phyloP scores from a whole-genome alignment of 2,113 vertebrate species.

The Dasyprocta punctata region DNA sequence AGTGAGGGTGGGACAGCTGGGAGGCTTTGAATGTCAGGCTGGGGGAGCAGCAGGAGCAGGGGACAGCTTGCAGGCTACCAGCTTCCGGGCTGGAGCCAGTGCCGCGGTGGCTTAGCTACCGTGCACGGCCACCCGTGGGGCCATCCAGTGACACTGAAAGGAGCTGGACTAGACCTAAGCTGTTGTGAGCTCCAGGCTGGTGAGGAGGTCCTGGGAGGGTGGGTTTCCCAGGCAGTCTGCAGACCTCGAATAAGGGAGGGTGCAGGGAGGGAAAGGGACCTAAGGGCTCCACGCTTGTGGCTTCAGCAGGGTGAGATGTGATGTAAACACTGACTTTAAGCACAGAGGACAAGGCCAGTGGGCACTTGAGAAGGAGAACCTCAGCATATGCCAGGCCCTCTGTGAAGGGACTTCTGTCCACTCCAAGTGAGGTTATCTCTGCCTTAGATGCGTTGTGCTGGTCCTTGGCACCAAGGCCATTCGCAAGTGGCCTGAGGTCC shows the following conservation, averaged over 20 bases:
- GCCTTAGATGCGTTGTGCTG: not conserved
- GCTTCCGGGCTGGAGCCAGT: not conserved
- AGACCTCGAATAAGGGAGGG: not conserved
- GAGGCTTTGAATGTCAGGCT: not conserved
- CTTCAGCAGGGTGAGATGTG: not conserved
- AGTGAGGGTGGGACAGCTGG: not conserved
- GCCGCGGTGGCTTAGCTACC: not conserved
- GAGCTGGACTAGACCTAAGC: not conserved
- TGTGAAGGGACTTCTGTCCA: not conserved
- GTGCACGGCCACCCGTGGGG: not conserved
- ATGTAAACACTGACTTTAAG: not conserved
- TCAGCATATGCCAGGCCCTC: not conserved
- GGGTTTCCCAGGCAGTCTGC: not conserved
- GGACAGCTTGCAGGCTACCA: not conserved
- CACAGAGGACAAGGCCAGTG: not conserved
- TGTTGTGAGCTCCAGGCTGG: not conserved
- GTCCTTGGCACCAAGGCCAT: not conserved
- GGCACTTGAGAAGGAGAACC: not conserved
- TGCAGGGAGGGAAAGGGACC: not conserved
- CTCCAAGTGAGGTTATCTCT: not conserved
- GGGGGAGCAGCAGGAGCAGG: not conserved
- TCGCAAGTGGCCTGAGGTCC: not conserved
- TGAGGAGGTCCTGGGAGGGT: not conserved
- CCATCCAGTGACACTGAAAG: too few relatives aligned
- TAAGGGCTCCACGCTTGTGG: not conserved